A percentile compares a stretch with the other conserved stretches of the same genome.
These are phyloP conservation scores for Stegodyphus mimosarum DNA, from an alignment of 1,140 invertebrate species.

Conservation along the genomic window DNA sequence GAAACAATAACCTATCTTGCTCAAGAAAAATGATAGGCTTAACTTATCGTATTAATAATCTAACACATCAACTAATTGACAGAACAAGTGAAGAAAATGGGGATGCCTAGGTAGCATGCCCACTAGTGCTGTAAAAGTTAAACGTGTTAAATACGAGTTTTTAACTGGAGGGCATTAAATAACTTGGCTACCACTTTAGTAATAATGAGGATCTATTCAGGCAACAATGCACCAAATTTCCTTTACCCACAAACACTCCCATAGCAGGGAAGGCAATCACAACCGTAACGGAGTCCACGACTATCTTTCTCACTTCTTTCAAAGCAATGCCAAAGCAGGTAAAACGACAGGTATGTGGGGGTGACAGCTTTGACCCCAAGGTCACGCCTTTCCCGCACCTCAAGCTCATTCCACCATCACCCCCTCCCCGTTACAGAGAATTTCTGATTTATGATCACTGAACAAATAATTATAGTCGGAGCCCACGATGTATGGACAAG, in stretches of 20 bases:
- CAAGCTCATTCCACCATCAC: not conserved
- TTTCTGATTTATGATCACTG: slow-evolving; percentile 58
- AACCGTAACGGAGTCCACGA: no score
- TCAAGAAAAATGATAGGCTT: no score
- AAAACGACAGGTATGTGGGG: slow-evolving; percentile 35
- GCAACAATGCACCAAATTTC: not conserved
- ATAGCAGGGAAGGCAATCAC: no score
- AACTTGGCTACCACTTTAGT: no score
- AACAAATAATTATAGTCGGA: slow-evolving; percentile 53
- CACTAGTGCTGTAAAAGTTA: no score
- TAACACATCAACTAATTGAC: no score
- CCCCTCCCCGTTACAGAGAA: not conserved
- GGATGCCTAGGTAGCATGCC: no score
- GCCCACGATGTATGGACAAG: not conserved
- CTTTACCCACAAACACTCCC: not conserved
- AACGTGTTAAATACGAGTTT: no score
- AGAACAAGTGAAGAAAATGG: no score
- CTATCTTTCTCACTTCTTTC: not conserved
- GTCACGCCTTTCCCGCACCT: slow-evolving; percentile 29
- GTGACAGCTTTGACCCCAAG: slow-evolving; percentile 31
- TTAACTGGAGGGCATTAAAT: no score
- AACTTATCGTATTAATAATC: no score
- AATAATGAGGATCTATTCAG: not conserved
- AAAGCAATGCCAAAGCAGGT: not conserved
- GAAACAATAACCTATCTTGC: no score